These are phyloP conservation scores for Hirtodrosophila trivittata DNA, from an alignment of 2,888 invertebrate species.

Conservation along the genomic window DNA sequence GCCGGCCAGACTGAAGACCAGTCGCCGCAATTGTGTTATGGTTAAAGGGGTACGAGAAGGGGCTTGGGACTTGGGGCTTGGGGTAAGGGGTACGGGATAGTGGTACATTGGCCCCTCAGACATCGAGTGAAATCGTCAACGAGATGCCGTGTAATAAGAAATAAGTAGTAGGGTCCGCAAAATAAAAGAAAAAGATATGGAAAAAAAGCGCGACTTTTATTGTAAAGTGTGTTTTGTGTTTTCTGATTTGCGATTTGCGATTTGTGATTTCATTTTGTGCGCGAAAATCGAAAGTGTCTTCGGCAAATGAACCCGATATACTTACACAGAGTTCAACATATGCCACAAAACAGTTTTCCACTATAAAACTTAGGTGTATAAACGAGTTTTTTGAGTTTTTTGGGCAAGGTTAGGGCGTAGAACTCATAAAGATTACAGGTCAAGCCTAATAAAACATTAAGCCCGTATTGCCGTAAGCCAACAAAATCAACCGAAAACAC, in stretches of 20 bases:
- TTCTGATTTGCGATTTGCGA: constrained; percentile 35
- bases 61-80: not conserved
- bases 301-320: constrained; percentile 7
- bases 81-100: not conserved
- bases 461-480: no score
- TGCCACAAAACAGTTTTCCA: no score
- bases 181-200: constrained; percentile 4
- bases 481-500: constrained; percentile 10
- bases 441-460: constrained; percentile 2
- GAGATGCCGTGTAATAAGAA: constrained; percentile 57
- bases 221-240: constrained; percentile 7
- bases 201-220: constrained; percentile 15
- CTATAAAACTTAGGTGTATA: not conserved
- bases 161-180: constrained; percentile 55
- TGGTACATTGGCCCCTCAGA: constrained; percentile 68
- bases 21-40: constrained; percentile 10
- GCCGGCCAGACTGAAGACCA: constrained; percentile 31
- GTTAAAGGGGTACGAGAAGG: constrained; percentile 3
- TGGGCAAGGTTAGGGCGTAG: constrained; percentile 41
- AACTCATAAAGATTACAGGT: not conserved
- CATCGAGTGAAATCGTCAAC: constrained; percentile 66
- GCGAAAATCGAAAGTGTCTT: constrained; percentile 75
- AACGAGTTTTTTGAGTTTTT: constrained; percentile 52
- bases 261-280: constrained; percentile 55
- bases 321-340: constrained; percentile 33